A percentile compares a stretch with the other conserved stretches of the same genome.
Evolutionary conservation across 2,888 invertebrate species (phyloP).

Genomic region (Apomyelois bistriatella): DNA sequence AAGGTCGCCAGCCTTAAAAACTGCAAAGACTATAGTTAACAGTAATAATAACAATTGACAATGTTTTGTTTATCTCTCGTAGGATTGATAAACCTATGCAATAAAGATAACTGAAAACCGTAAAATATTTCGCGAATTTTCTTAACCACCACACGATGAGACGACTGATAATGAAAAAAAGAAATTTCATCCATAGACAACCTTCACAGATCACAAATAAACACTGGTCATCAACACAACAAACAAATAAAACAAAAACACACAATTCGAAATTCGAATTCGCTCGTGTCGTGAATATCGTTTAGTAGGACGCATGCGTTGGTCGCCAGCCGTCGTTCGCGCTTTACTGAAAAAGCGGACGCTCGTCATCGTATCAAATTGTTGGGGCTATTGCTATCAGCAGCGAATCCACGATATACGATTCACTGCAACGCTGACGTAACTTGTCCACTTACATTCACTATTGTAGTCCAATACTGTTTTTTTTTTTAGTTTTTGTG

Average conservation of each 20-base stretch:
- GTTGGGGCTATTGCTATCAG: slow-evolving; percentile 32
- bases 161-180: background rate
- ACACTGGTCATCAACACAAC: slow-evolving; percentile 46
- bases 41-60: background rate
- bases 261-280: slow-evolving; percentile 39
- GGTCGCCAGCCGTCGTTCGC: slow-evolving; percentile 56
- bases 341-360: slow-evolving; percentile 59
- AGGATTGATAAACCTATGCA: slow-evolving; percentile 14
- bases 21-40: background rate
- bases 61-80: slow-evolving; percentile 8
- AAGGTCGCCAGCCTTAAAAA: slow-evolving; percentile 26
- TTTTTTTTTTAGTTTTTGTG: background rate
- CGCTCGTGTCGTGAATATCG: slow-evolving; percentile 28
- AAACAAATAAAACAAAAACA: slow-evolving; percentile 39
- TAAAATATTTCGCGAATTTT: slow-evolving; percentile 6
- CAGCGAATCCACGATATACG: slow-evolving; percentile 23
- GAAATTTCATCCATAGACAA: slow-evolving; percentile 25
- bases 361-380: slow-evolving; percentile 53
- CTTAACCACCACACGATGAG: background rate
- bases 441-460: slow-evolving; percentile 13
- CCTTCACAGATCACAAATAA: slow-evolving; percentile 35
- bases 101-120: slow-evolving; percentile 16
- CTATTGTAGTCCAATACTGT: background rate
- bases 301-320: slow-evolving; percentile 51
- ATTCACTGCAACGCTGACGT: slow-evolving; percentile 31